Base-by-base conservation (phyloP, 2,888 invertebrate species). In the Folsomia candida region DNA sequence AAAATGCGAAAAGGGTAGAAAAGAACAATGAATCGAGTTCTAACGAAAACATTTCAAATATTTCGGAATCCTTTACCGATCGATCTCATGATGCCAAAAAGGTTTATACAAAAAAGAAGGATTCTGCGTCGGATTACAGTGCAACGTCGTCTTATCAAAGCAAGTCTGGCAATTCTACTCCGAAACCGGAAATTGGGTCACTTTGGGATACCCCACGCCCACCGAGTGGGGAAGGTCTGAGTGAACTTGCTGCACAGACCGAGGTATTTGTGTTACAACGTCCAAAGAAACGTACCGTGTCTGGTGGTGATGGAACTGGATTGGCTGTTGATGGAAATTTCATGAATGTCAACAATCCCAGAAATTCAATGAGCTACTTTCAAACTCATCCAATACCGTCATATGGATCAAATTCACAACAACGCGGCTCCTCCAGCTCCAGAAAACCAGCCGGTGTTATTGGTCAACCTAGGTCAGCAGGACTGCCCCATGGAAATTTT, bases 191-290 rank as follows among this genome's bases (percentile, higher is more conserved):
- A 1, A 25, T 61, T 25, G n/a, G 18, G 18, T 51, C 74, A 18
- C 57, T 76, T 28, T 80, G 79, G 78, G 79, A 80, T 28, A 65
- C 74, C 9, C 79, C 78, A 18, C 71, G 76, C 18, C 60, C 73
- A 28, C 67, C 72, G 1, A 70, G 62, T 54, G 73, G 70, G 9
- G 77, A 79, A 51, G 77, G 78, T 24, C 68, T 79, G 14, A 77
- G 72, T 51, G 80, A 80, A 27, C 61, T 77, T 47, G 75, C 77
- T 9, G 69, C 77, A 14, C 76, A 77, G 22, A 78, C 76, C 11
- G 79, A 80, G 71, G 71, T 71, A 1, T 79, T 75, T 67, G 67
- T 72, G 1, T 68, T 75, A 69, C 73, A 76, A 24, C 69, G 76
- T 28, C 72, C 76, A n/a, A 51, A 51, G 11, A 73, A 69, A 51